Percentiles rank a stretch among this genome's conserved stretches.
These are phyloP conservation scores for Busseola fusca DNA, from an alignment of 2,888 invertebrate species.

Conservation along the genomic window DNA sequence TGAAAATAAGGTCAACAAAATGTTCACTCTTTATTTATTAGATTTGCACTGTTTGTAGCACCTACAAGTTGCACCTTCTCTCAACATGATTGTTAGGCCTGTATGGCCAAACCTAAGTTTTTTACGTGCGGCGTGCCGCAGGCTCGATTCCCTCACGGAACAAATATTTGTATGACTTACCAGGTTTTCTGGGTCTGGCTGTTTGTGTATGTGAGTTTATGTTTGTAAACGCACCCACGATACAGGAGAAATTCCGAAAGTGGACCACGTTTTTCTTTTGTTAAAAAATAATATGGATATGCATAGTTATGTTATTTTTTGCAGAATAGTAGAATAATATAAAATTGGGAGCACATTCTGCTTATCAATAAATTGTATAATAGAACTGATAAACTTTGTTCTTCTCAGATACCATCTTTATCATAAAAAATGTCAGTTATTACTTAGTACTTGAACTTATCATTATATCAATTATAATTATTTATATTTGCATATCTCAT, in stretches of 20 bases:
- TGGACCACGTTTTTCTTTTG: too few species aligned
- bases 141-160: too few species aligned
- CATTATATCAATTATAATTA: neutral
- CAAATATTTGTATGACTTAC: too few species aligned
- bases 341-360: neutral
- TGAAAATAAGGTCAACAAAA: conserved; percentile 12
- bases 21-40: neutral
- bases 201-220: too few species aligned
- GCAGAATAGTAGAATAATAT: neutral
- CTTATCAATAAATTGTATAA: conserved; percentile 20
- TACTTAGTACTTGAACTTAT: neutral
- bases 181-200: too few species aligned
- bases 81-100: neutral
- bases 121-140: too few species aligned
- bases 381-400: conserved; percentile 45
- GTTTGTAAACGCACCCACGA: too few species aligned
- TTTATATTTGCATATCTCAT: too few species aligned
- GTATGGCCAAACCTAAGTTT: neutral
- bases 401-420: conserved; percentile 19
- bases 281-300: too few species aligned
- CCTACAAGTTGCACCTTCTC: neutral
- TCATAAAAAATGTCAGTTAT: neutral
- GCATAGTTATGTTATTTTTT: too few species aligned
- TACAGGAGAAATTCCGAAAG: too few species aligned
- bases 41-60: neutral